These are phyloP conservation scores for Tetramorium parvispinum DNA, from an alignment of 1,140 invertebrate genomes.

Conservation along the genomic window DNA sequence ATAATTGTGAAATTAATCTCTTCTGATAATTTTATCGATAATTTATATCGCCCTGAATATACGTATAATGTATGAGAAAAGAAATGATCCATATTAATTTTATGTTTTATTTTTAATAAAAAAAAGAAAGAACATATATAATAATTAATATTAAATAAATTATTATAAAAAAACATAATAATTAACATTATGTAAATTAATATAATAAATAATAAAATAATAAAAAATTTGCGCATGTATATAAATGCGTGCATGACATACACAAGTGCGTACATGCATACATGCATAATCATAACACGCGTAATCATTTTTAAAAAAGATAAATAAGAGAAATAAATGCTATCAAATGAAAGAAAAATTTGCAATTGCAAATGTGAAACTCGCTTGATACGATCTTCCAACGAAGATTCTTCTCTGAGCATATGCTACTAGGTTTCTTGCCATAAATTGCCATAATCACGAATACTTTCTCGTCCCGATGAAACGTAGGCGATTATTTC, in stretches of 20 bases:
- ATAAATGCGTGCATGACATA: not conserved
- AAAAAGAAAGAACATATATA: not conserved
- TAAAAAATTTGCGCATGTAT: not conserved
- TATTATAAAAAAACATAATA: no score
- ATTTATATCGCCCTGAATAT: not conserved
- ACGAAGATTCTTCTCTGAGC: not conserved
- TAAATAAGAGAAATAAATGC: not conserved
- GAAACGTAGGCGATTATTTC: slow-evolving; percentile 28
- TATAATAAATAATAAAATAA: no score
- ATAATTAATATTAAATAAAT: not conserved
- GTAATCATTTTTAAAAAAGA: not conserved
- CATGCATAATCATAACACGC: not conserved
- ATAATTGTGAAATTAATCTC: not conserved
- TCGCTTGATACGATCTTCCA: not conserved
- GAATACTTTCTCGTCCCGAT: slow-evolving; percentile 30
- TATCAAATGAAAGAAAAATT: not conserved
- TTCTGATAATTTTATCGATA: not conserved
- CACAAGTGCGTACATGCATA: not conserved
- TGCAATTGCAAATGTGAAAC: not conserved
- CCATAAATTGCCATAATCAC: slow-evolving; percentile 24
- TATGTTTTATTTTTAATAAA: not conserved
- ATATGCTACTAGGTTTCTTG: slow-evolving; percentile 4
- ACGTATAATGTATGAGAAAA: no score
- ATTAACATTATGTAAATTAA: no score
- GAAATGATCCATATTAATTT: no score